A percentile compares a stretch with the other conserved stretches of the same genome.
These are phyloP conservation scores for Acanthosepion lycidas DNA, from an alignment of 2,888 invertebrate species.

Conservation along the genomic window DNA sequence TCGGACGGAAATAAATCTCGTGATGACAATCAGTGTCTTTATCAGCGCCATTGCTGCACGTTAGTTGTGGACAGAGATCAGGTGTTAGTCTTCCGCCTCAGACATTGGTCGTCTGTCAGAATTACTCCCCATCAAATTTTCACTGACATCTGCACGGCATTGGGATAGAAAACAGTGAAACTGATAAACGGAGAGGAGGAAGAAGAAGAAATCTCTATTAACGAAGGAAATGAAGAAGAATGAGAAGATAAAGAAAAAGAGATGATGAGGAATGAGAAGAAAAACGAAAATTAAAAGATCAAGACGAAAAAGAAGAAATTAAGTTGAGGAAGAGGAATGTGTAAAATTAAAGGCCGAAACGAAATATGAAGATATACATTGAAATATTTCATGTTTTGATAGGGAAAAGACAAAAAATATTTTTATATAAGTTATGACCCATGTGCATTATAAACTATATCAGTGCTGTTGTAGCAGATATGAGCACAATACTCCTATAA, in stretches of 20 bases:
- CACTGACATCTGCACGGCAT: neutral
- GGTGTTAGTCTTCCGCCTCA: neutral
- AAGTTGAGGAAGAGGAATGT: neutral
- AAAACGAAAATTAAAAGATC: neutral
- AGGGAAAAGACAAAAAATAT: no score
- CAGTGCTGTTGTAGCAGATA: no score
- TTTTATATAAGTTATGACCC: no score
- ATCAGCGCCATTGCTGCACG: neutral
- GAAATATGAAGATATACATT: neutral
- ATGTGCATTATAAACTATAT: no score
- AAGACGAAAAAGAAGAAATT: neutral
- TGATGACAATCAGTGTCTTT: neutral
- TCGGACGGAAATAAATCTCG: neutral
- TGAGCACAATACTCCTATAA: no score
- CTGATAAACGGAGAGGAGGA: neutral
- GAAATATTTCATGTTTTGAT: no score
- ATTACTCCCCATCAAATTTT: neutral
- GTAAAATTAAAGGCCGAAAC: neutral
- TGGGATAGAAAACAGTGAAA: neutral
- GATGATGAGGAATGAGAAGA: neutral
- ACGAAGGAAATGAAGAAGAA: neutral
- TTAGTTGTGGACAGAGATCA: neutral
- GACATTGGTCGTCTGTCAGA: neutral
- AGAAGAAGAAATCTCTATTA: neutral
- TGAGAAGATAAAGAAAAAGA: neutral